Conservation (phyloP, 2,113 vertebrate genomes). For the Hemiprocne comata region DNA sequence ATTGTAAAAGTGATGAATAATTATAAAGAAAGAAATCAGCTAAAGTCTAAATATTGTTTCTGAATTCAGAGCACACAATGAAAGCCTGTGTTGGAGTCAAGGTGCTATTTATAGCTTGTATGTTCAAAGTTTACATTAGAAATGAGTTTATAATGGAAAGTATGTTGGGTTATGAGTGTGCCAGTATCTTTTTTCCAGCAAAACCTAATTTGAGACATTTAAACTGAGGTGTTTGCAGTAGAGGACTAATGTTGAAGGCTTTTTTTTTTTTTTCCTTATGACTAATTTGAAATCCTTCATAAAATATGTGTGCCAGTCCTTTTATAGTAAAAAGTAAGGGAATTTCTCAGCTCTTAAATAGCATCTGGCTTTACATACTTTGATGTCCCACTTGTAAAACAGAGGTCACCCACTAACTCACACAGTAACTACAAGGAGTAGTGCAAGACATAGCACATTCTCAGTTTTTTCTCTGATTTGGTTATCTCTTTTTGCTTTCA, state of each 20-base stretch:
- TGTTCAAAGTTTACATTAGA: constrained; percentile 33
- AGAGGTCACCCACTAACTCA: not conserved
- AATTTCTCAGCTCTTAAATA: not conserved
- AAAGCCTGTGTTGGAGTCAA: constrained; percentile 18
- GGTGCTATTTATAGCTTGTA: constrained; percentile 49
- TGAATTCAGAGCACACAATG: not conserved
- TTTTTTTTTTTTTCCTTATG: not conserved
- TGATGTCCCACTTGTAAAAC: not conserved
- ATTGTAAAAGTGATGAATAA: not conserved
- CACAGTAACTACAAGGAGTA: not conserved
- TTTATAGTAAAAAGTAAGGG: constrained; percentile 37
- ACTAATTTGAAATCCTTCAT: not conserved
- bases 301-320: not conserved
- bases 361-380: not conserved
- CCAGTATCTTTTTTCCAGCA: constrained; percentile 30
- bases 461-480: not conserved
- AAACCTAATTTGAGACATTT: constrained; percentile 51
- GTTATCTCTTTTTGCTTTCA: not conserved
- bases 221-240: constrained; percentile 6
- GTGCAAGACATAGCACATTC: not conserved
- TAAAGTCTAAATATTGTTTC: not conserved
- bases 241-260: not conserved
- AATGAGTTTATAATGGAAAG: constrained; percentile 57
- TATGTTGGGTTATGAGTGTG: constrained; percentile 13
- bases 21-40: not conserved